Percentiles rank a stretch among this genome's conserved stretches.
Conservation (phyloP, 1,140 invertebrate genomes). For the Musca vetustissima region DNA sequence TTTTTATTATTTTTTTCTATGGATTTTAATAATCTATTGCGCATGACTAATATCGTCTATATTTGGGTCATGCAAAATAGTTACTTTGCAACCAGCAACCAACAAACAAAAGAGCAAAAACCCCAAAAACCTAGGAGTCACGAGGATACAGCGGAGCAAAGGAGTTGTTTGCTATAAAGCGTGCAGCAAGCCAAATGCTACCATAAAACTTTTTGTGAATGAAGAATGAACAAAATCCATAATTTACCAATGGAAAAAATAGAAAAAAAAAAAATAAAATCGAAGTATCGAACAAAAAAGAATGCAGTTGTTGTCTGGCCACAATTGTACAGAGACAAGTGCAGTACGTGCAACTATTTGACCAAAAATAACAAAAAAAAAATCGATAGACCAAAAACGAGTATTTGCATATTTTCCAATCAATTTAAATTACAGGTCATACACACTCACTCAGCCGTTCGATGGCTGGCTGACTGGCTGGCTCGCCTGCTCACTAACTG, state of each 20-base stretch:
- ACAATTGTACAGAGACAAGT: constrained; percentile 9
- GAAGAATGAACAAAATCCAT: constrained; percentile 9
- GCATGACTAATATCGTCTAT: constrained; percentile 22
- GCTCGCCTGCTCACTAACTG: no score
- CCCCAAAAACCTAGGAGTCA: no score
- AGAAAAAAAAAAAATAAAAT: background rate
- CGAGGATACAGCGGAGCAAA: no score
- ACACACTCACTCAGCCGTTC: background rate
- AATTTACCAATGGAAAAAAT: constrained; percentile 1
- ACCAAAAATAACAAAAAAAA: background rate
- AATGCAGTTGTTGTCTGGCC: background rate
- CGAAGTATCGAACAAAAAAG: background rate
- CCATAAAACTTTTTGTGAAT: background rate
- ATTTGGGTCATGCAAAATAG: constrained; percentile 22
- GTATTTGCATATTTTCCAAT: constrained; percentile 24
- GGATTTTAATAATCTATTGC: constrained; percentile 19
- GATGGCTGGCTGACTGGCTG: background rate
- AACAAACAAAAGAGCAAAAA: no score
- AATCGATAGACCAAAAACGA: constrained; percentile 2
- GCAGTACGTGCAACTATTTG: constrained; percentile 17
- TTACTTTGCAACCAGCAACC: background rate
- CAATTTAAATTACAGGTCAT: constrained; percentile 23
- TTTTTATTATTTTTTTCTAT: no score
- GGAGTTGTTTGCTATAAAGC: background rate
- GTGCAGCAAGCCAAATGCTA: background rate